Base-by-base conservation (phyloP, 2,113 vertebrate genomes). In the Psilopogon haemacephalus region DNA sequence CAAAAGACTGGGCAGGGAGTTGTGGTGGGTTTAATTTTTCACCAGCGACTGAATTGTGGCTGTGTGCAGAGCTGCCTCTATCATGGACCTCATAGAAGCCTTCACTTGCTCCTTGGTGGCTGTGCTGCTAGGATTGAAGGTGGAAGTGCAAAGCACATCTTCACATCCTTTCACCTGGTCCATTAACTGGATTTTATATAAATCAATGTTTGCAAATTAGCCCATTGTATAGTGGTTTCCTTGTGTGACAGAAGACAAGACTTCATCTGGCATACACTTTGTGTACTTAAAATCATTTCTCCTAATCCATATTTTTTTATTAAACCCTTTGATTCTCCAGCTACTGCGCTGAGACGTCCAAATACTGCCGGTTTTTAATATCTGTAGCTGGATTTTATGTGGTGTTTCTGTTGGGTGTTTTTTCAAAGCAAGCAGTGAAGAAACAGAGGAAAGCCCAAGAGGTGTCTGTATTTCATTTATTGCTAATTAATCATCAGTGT, bases 401-500 rank as follows among this genome's bases (percentile, higher is more conserved):
- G 15, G 6, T 60, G 15, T 15, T 91, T n/a, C n/a, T 87, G 19
- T n/a, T 71, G 2, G 15, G 54, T 79, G 59, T 63, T 52, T 11
- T 46, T 42, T 24, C 16, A 48, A 78, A 87, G 62, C 15, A 67
- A 58, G 24, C 12, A 40, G 0, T 21, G 33, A 52, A 72, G 48
- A 77, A 73, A 37, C 14, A 52, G 46, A 85, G 32, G 65, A 65
- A 79, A 77, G 15, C 58, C 69, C 32, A 42, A 56, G 52, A 91
- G 79, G 33, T 91, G 62, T 76, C 42, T 82, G 11, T 38, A 28
- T 72, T 72, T 84, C 72, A 65, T 89, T 75, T 84, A 24, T 85
- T 77, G 33, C 68, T 71, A 88, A 85, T 88, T 48, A 91, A 80
- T 89, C 13, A 46, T 79, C 95, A 50, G 64, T 59, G 54, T 91